phyloP scores from a whole-genome alignment of 1,140 invertebrate species.

The Paramacrobiotus metropolitanus region DNA sequence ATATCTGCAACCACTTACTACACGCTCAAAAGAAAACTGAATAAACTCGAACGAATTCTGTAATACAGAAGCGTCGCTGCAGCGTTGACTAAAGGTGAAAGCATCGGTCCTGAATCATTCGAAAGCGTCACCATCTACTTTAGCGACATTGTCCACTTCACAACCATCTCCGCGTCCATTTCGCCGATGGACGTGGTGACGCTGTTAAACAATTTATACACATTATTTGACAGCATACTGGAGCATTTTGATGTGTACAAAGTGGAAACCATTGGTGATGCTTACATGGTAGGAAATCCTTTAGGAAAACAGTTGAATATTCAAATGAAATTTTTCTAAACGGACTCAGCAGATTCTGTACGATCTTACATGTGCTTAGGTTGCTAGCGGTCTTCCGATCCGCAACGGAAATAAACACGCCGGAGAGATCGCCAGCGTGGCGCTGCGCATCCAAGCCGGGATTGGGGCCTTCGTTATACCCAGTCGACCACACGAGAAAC shows the following conservation, averaged over 20 bases:
- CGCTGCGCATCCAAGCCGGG: constrained; percentile 29
- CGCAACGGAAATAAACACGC: constrained; percentile 24
- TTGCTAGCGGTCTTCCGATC: constrained; percentile 26
- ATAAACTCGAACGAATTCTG: background rate
- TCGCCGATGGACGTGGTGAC: constrained; percentile 52
- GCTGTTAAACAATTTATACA: constrained; percentile 20
- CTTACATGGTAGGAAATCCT: constrained; percentile 18
- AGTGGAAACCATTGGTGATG: constrained; percentile 27
- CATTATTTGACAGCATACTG: constrained; percentile 23
- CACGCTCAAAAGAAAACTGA: background rate
- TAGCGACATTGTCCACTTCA: constrained; percentile 57
- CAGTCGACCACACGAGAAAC: constrained; percentile 28
- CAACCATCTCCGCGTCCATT: constrained; percentile 47
- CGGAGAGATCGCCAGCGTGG: constrained; percentile 35
- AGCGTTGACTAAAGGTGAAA: constrained; percentile 8
- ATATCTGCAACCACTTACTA: background rate
- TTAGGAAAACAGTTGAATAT: background rate
- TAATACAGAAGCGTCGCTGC: constrained; percentile 6
- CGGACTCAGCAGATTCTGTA: too few species aligned
- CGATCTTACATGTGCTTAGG: too few species aligned
- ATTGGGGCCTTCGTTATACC: constrained; percentile 29
- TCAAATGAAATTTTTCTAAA: too few species aligned
- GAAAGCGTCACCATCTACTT: constrained; percentile 53
- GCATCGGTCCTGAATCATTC: constrained; percentile 40
- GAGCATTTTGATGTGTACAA: constrained; percentile 27